These are phyloP conservation scores for Onychostruthus taczanowskii DNA, from an alignment of 2,113 vertebrate genomes.

Conservation along the genomic window DNA sequence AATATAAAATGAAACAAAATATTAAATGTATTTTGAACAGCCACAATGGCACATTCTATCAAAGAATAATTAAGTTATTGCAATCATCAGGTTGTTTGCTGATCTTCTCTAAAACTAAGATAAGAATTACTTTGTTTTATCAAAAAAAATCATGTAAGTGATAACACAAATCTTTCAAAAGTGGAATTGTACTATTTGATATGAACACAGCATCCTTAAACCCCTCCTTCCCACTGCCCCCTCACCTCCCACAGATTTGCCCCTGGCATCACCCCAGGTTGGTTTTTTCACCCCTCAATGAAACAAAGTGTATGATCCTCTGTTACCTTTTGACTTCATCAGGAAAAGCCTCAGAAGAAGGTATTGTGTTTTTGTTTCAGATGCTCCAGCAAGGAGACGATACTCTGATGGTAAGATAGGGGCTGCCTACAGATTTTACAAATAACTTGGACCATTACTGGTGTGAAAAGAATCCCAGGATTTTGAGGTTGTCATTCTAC, in stretches of 20 bases:
- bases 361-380: slow-evolving; percentile 55
- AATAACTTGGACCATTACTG: slow-evolving; percentile 51
- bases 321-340: slow-evolving; percentile 62
- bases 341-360: slow-evolving; percentile 63
- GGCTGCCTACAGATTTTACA: slow-evolving; percentile 62
- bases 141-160: neutral
- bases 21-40: neutral
- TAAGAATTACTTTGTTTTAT: neutral
- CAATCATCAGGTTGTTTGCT: neutral
- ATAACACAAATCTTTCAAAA: neutral
- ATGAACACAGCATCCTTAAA: neutral
- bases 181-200: neutral
- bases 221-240: neutral
- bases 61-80: neutral
- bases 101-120: neutral
- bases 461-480: slow-evolving; percentile 53
- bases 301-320: slow-evolving; percentile 43
- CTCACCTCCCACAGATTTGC: neutral
- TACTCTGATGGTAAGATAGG: slow-evolving; percentile 53
- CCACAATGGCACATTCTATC: neutral
- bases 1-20: neutral
- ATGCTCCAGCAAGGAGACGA: slow-evolving; percentile 45
- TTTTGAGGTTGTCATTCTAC: slow-evolving; percentile 60
- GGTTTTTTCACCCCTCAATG: neutral
- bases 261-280: neutral